Conservation (phyloP, 2,797 vertebrate species). For the Acanthopagrus latus region DNA sequence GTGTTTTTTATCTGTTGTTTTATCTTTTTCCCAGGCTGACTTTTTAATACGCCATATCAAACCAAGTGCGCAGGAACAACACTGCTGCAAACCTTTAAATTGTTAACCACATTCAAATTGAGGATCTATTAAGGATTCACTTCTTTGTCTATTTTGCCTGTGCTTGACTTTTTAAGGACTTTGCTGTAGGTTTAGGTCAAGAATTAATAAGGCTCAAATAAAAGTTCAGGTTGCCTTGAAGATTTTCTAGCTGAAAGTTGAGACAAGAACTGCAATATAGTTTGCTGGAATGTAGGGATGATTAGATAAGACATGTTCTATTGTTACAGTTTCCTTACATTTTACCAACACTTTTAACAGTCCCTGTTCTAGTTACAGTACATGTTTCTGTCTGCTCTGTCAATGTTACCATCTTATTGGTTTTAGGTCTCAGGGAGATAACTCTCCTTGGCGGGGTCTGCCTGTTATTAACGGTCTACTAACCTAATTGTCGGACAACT, state of each 20-base stretch:
- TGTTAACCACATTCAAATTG: background rate
- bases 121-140: background rate
- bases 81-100: background rate
- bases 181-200: background rate
- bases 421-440: conserved; percentile 14
- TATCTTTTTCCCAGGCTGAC: background rate
- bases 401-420: conserved; percentile 9
- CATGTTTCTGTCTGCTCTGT: background rate
- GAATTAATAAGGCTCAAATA: conserved; percentile 1
- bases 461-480: conserved; percentile 60
- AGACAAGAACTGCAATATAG: background rate
- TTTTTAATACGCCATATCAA: background rate
- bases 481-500: conserved; percentile 69
- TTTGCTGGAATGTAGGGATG: background rate
- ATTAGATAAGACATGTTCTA: background rate
- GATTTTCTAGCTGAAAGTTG: background rate
- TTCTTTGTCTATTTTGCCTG: background rate
- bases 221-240: background rate
- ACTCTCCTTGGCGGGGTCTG: conserved; percentile 52
- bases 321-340: conserved; percentile 1
- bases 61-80: background rate
- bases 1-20: background rate
- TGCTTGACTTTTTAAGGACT: background rate
- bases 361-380: background rate
- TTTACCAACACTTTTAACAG: background rate